These are phyloP conservation scores for Schizotus pectinicornis DNA, from an alignment of 2,888 invertebrate species.

Conservation along the genomic window DNA sequence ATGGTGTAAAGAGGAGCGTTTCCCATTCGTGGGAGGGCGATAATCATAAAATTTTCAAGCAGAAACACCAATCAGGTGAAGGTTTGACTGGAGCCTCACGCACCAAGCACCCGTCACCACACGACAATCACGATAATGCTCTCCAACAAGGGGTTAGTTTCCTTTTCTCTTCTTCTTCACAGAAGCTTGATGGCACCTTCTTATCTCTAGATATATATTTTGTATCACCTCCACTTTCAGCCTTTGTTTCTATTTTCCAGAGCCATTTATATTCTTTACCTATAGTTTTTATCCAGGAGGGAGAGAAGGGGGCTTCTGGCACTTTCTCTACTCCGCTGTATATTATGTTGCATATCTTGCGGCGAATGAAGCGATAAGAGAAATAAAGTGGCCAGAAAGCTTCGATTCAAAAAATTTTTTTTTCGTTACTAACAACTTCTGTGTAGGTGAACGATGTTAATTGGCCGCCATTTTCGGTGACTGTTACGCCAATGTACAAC, in stretches of 20 bases:
- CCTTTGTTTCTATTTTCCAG: no score
- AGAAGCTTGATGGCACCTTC: not conserved
- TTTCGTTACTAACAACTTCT: conserved; percentile 6
- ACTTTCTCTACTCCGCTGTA: no score
- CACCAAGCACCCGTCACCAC: conserved; percentile 12
- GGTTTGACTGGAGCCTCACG: conserved; percentile 22
- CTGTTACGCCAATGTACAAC: conserved; percentile 55
- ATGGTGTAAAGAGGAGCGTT: conserved; percentile 68
- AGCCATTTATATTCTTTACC: no score
- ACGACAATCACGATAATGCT: conserved; percentile 29
- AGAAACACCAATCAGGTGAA: conserved; percentile 56
- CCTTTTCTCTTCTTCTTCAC: not conserved
- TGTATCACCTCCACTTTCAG: no score
- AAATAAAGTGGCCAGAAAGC: not conserved
- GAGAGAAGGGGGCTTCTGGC: no score
- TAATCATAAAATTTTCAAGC: conserved; percentile 63
- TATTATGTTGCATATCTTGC: no score
- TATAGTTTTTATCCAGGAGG: no score
- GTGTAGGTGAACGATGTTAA: conserved; percentile 58
- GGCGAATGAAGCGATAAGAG: no score
- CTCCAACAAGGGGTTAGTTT: conserved; percentile 43
- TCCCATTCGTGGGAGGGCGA: conserved; percentile 69
- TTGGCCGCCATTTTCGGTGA: conserved; percentile 68
- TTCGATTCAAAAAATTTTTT: not conserved
- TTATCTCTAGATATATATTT: not conserved